Conservation (phyloP, 2,113 vertebrate species). For the Brienomyrus brachyistius region DNA sequence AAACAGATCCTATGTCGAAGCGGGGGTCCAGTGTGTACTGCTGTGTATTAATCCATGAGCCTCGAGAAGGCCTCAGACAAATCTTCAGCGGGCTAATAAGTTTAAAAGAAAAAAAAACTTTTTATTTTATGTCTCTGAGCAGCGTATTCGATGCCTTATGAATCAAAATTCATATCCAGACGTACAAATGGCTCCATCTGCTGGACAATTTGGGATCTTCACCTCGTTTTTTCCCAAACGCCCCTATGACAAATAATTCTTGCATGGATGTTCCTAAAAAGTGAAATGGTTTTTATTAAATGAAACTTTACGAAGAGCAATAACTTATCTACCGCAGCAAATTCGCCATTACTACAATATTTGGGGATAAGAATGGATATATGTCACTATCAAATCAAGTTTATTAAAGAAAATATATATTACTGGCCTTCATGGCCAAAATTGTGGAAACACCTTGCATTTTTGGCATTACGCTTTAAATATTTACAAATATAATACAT, state of each 20-base stretch:
- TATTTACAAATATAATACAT: no score
- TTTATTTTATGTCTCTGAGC: not conserved
- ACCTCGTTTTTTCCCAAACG: not conserved
- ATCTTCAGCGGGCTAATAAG: not conserved
- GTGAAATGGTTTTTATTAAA: not conserved
- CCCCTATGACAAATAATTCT: not conserved
- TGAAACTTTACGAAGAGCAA: not conserved
- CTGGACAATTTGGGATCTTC: not conserved
- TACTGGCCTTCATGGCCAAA: no score
- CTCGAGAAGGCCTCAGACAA: not conserved
- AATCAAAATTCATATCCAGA: not conserved
- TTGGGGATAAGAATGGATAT: not conserved
- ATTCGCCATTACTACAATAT: not conserved
- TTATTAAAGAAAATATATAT: not conserved
- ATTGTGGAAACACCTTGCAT: no score
- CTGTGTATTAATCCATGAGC: not conserved
- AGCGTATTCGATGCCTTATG: not conserved
- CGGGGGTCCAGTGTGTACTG: not conserved
- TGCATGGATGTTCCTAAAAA: not conserved
- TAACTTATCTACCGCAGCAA: not conserved
- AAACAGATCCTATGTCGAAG: not conserved
- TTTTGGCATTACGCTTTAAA: no score
- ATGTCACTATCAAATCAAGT: not conserved
- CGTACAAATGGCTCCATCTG: conserved; percentile 1
- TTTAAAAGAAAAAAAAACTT: not conserved